Evolutionary conservation across 2,113 vertebrate species (phyloP), one percentile per base, ranked within the genome.

Genomic region (Tupaia chinensis): DNA sequence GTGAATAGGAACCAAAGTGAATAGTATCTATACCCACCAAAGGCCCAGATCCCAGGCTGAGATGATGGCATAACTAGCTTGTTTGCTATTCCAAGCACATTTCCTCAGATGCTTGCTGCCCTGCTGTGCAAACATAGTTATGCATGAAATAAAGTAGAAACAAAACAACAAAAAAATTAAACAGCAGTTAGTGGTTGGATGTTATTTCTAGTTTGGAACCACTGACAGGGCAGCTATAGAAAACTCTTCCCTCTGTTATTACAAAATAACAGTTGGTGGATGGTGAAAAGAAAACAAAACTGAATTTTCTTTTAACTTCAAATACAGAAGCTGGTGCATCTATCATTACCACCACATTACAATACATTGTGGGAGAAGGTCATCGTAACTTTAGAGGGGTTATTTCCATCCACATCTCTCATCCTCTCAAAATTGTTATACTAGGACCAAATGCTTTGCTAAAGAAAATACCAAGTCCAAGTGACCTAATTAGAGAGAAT

Each of bases 141-240:
- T 20, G 70, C 95, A 98, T 96, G 96, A 98, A 98, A 97, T 91
- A 97, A 87, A 93, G 97, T 89, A 22, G 93, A 84, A 90, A 91
- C 53, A 86, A 95, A 89, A 91, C 44, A 4, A 44, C 44, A 44
- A 44, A 44, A 91, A 97, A 98, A 95, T 97, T 96, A 97, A 98
- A 97, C 69, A 97, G 94, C 94, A 89, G 97, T 98, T 98, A 98
- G 98, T 98, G 98, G 98, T 98, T 98, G 96, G 93, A 98, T 98
- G 98, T 97, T 98, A 98, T 98, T 98, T 98, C 97, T 96, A 98
- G 97, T 98, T 98, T 98, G 94, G 97, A 98, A 95, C 98, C 98
- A 97, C 97, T 98, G 97, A 85, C 98, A 83, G 94, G 20, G 95
- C 97, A 96, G 95, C 94, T 98, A 97, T 97, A 98, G 98, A 98